Percentiles rank a stretch among this genome's conserved stretches.
phyloP scores from a whole-genome alignment of 2,797 vertebrate species.

The Alectoris magna region DNA sequence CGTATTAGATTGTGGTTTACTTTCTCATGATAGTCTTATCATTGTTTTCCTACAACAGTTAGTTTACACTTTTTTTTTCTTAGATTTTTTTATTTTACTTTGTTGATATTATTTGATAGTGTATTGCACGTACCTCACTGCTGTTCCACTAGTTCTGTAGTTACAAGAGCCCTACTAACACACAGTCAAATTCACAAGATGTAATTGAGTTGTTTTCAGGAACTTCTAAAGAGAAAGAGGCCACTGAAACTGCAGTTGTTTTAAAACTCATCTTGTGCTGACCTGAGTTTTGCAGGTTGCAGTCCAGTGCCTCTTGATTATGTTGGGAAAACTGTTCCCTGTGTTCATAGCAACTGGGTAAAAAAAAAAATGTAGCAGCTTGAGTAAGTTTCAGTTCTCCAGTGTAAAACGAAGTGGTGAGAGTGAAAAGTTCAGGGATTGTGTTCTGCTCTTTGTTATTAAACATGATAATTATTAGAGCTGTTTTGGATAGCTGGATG shows the following conservation, averaged over 20 bases:
- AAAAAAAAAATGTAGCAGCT: not conserved
- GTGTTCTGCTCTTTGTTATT: not conserved
- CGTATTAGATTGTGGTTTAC: not conserved
- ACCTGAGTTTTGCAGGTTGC: not conserved
- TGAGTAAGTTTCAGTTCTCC: not conserved
- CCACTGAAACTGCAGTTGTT: not conserved
- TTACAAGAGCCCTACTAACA: not conserved
- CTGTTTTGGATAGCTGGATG: not conserved
- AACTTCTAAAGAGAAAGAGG: not conserved
- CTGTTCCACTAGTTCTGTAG: not conserved
- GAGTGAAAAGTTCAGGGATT: not conserved
- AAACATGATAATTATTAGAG: not conserved
- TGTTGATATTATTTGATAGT: not conserved
- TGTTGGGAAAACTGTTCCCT: not conserved
- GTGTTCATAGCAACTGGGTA: not conserved
- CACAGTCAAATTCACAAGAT: not conserved
- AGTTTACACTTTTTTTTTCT: not conserved
- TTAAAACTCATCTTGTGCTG: not conserved
- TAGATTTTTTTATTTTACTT: not conserved
- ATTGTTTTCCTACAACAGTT: not conserved
- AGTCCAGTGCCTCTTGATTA: not conserved
- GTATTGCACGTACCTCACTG: not conserved
- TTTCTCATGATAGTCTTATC: not conserved
- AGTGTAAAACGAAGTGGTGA: not conserved
- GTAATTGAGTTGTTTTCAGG: not conserved